A percentile compares a stretch with the other conserved stretches of the same genome.
phyloP scores from a whole-genome alignment of 2,113 vertebrate genomes.

The Tachysurus fulvidraco region DNA sequence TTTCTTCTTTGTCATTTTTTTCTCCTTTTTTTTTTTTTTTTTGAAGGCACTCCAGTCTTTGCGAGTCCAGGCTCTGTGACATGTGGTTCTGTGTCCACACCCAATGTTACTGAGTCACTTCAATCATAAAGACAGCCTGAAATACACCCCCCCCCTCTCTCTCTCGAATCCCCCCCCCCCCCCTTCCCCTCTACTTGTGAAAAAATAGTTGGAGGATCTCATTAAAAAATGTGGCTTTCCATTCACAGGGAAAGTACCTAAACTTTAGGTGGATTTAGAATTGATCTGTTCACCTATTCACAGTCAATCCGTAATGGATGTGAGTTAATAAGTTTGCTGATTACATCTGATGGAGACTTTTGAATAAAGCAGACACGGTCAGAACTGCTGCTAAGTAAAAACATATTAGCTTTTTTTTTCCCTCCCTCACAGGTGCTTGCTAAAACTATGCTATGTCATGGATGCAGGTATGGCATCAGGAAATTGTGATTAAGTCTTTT shows the following conservation, averaged over 20 bases:
- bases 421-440: slow-evolving; percentile 11
- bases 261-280: background rate
- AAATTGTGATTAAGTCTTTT: background rate
- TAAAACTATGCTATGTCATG: background rate
- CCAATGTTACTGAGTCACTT: slow-evolving; percentile 1
- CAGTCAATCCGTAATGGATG: slow-evolving; percentile 28
- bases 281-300: background rate
- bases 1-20: background rate
- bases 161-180: background rate
- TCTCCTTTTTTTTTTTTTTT: background rate
- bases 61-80: background rate
- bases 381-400: slow-evolving; percentile 69
- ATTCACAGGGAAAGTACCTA: slow-evolving; percentile 38
- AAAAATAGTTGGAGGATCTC: background rate
- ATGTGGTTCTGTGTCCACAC: slow-evolving; percentile 20
- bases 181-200: background rate
- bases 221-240: slow-evolving; percentile 3
- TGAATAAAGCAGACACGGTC: slow-evolving; percentile 71
- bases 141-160: background rate
- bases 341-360: slow-evolving; percentile 78
- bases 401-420: slow-evolving; percentile 64
- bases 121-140: slow-evolving; percentile 26
- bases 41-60: background rate
- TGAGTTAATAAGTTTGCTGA: slow-evolving; percentile 75
- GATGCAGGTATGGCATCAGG: background rate